Conservation (phyloP, 1,140 invertebrate species). For the Papilio helenus region DNA sequence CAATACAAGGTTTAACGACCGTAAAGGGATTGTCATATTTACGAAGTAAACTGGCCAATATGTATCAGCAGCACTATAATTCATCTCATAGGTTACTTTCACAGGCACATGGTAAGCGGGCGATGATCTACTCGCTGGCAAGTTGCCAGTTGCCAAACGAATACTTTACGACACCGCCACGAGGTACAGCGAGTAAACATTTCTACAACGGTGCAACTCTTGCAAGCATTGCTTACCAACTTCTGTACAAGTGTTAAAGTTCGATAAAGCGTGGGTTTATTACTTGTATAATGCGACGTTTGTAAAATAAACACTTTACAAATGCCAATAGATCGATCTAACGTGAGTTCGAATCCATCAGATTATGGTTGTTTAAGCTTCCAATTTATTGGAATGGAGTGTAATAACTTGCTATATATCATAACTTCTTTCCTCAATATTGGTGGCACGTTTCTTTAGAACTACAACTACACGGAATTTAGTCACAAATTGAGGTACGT, state of each 20-base stretch:
- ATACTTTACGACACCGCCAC: neutral
- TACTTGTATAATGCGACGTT: too few species aligned
- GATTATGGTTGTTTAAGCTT: too few species aligned
- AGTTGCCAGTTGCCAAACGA: slow-evolving; percentile 20
- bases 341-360: too few species aligned
- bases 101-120: slow-evolving; percentile 2
- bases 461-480: too few species aligned
- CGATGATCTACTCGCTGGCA: slow-evolving; percentile 22
- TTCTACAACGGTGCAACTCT: slow-evolving; percentile 7
- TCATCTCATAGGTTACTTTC: slow-evolving; percentile 29
- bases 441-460: too few species aligned
- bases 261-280: neutral
- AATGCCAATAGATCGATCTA: too few species aligned
- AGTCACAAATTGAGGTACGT: too few species aligned
- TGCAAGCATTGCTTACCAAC: neutral
- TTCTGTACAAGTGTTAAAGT: neutral
- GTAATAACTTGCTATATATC: too few species aligned
- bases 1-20: too few species aligned
- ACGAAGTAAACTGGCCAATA: neutral
- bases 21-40: neutral
- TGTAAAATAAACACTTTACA: too few species aligned
- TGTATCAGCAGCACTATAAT: neutral
- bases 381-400: too few species aligned
- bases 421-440: too few species aligned
- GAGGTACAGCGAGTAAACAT: slow-evolving; percentile 6